Conservation (phyloP, 2,888 invertebrate genomes). For the Pammene aurita region DNA sequence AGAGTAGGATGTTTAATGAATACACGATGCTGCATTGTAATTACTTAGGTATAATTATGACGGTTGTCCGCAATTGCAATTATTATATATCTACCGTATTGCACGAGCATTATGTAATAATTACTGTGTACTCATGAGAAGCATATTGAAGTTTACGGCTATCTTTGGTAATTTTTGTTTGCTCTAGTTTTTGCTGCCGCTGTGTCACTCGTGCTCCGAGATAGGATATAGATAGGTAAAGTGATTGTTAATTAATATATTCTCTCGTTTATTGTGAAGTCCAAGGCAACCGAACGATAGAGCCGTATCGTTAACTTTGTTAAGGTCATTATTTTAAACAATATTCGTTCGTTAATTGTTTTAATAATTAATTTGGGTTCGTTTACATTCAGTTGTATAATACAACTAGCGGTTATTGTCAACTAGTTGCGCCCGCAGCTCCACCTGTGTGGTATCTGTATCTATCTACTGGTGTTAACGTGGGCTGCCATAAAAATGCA, state of each 20-base stretch:
- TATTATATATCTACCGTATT: background rate
- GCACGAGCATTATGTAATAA: background rate
- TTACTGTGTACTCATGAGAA: background rate
- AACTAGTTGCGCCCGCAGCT: no score
- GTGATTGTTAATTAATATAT: slow-evolving; percentile 8
- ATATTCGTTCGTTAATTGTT: slow-evolving; percentile 25
- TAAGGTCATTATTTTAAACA: slow-evolving; percentile 32
- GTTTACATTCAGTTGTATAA: background rate
- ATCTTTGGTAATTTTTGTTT: background rate
- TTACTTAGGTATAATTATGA: background rate
- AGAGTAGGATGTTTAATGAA: slow-evolving; percentile 39
- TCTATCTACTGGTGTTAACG: no score
- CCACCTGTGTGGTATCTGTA: no score
- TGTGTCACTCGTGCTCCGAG: no score
- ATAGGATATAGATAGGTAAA: background rate
- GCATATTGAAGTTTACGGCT: background rate
- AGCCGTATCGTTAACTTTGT: slow-evolving; percentile 25
- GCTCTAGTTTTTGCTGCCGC: no score
- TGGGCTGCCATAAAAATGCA: no score
- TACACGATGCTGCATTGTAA: slow-evolving; percentile 21
- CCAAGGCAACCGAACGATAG: slow-evolving; percentile 26
- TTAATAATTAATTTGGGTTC: background rate
- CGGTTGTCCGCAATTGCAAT: background rate
- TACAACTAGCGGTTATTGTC: slow-evolving; percentile 1
- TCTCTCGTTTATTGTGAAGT: slow-evolving; percentile 27